Evolutionary conservation across 2,888 invertebrate species (phyloP).

Genomic region (Aleiodes alternator): DNA sequence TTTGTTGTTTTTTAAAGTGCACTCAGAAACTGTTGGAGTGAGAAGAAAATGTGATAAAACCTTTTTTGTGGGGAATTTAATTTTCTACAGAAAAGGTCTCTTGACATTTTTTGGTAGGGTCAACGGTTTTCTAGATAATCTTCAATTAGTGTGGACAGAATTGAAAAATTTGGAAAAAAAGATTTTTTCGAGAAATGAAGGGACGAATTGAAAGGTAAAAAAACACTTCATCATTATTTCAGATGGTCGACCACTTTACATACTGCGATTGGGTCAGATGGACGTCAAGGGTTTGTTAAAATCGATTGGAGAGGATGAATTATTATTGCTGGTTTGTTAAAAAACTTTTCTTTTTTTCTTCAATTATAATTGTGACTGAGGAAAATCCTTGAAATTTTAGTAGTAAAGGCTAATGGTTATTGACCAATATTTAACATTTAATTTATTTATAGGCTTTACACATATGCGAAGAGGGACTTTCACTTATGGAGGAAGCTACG

Average conservation of each 20-base stretch:
- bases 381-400: slow-evolving; percentile 1
- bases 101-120: too few species aligned
- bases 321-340: slow-evolving; percentile 85
- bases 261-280: slow-evolving; percentile 93
- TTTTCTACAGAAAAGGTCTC: too few species aligned
- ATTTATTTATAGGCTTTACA: slow-evolving; percentile 81
- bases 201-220: not conserved
- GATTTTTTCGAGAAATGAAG: too few species aligned
- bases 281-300: slow-evolving; percentile 97
- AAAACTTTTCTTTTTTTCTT: not conserved
- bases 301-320: slow-evolving; percentile 93
- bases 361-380: not conserved
- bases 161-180: too few species aligned
- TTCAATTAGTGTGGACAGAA: too few species aligned
- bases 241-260: slow-evolving; percentile 93
- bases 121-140: too few species aligned
- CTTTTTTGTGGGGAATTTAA: too few species aligned
- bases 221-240: slow-evolving; percentile 54
- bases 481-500: slow-evolving; percentile 91
- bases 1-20: too few species aligned
- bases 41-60: not conserved
- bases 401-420: not conserved
- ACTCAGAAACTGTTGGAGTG: not conserved
- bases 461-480: slow-evolving; percentile 93
- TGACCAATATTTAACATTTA: slow-evolving; percentile 29